Evolutionary conservation across 2,797 vertebrate species (phyloP), one percentile per base, ranked within the genome.

Genomic region (Clarias platycephalus): DNA sequence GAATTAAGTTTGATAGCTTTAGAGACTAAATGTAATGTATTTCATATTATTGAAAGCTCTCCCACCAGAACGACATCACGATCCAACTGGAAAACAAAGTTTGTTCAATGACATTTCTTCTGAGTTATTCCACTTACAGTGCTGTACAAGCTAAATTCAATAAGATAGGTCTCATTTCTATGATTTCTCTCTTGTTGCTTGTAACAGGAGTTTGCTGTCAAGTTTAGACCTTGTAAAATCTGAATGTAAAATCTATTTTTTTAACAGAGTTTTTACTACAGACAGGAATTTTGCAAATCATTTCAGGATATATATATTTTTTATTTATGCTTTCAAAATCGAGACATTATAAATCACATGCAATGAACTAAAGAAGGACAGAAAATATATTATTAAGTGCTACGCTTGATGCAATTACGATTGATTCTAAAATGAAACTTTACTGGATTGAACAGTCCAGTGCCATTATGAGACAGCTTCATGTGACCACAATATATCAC

Each of bases 71-170:
- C 31, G 9, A 76, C 74, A 58, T 76, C 74, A 22, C 53, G 34
- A 57, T 76, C 31, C 53, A 76, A 58, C 34, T 31, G 28, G 31
- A 58, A 58, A 76, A 18, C 53, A 76, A 76, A 34, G 18, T 34
- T 58, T 76, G 55, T 24, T 20, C 3, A 76, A 58, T 10, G 1
- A 34, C 74, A 76, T 58, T 57, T 58, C 72, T 53, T 49, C 22
- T 12, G 26, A 57, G 53, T 57, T 76, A 58, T 76, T 76, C 53
- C 53, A 58, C 53, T 76, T 22, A 57, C n/a, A 74, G 18, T 18
- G 57, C 44, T 53, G 8, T 18, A 53, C 44, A 22, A 74, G n/a
- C 26, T 74, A 53, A 74, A 74, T 74, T 74, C 53, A 74, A 74
- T 26, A 40, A 72, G 70, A 53, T 74, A 16, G n/a, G 37, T 74